Evolutionary conservation across 2,888 invertebrate species (phyloP).

Genomic region (Nephrotoma flavescens): DNA sequence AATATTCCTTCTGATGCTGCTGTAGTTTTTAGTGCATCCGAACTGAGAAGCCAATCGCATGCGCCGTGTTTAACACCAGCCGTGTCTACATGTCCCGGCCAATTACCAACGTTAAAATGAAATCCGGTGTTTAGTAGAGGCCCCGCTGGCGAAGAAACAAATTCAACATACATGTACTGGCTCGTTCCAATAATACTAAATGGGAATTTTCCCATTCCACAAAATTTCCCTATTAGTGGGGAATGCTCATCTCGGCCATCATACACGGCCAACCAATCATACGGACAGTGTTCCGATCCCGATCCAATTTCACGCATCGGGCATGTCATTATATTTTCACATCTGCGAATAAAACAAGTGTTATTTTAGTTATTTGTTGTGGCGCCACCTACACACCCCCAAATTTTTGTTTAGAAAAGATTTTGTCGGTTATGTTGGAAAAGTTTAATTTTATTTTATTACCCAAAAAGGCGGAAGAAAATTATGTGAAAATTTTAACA

Average conservation of each 20-base stretch:
- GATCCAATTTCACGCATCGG: constrained; percentile 85
- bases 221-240: constrained; percentile 79
- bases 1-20: constrained; percentile 80
- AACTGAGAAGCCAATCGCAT: constrained; percentile 78
- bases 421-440: neutral
- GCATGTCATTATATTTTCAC: constrained; percentile 90
- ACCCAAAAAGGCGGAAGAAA: neutral
- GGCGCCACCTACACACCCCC: neutral
- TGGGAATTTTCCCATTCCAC: constrained; percentile 86
- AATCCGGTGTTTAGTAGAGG: constrained; percentile 84
- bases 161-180: constrained; percentile 75
- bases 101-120: constrained; percentile 88
- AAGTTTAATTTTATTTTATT: neutral
- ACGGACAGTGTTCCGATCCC: constrained; percentile 75
- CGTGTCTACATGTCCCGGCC: constrained; percentile 85
- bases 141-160: constrained; percentile 77
- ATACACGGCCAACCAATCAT: constrained; percentile 78
- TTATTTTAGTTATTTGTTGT: neutral
- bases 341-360: constrained; percentile 32
- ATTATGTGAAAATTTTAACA: constrained; percentile 3
- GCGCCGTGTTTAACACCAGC: constrained; percentile 74
- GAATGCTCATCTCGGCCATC: constrained; percentile 80
- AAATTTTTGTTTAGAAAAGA: neutral
- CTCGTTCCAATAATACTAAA: constrained; percentile 89
- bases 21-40: constrained; percentile 59